Evolutionary conservation across 2,888 invertebrate genomes (phyloP), one percentile per base, ranked within the genome.

Genomic region (Baronia brevicornis): DNA sequence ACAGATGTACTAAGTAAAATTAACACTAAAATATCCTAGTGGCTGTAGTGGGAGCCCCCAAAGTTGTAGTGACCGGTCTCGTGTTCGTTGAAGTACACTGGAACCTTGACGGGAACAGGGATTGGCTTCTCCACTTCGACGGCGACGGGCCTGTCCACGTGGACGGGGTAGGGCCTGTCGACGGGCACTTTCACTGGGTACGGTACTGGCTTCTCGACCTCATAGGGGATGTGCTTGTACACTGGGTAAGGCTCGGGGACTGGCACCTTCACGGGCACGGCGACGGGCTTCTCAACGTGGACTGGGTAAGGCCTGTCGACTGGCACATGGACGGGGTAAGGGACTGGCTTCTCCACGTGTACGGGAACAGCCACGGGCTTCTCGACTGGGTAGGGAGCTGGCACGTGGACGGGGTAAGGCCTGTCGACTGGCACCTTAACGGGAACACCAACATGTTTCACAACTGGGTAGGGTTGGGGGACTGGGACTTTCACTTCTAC

Each of bases 401-500:
- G 88, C 21, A 88, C 89, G 55, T 89, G 88, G 7, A 90, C 90
- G 41, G 90, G 90, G 79, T 89, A 89, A 26, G 90, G 90, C 71
- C 87, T 87, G 75, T 87, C 89, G 33, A 90, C 89, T 48, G 87
- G 88, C 28, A 89, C 90, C 61, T 91, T 90, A 17, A 91, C 91
- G 44, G 90, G 89, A 53, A 71, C 68, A 38, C 85, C 88, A 32
- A 90, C 87, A 51, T 87, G 86, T 68, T 89, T 89, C 39, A 86
- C 73, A 1, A 90, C 90, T 26, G 91, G 91, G 75, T 90, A 91
- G 41, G 90, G 91, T 66, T 90, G 91, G 47, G 91, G 91, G 2
- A 91, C 90, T 63, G 88, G 90, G 18, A 92, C 91, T 68, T 91
- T 91, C 20, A 90, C 88, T 64, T 88, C 88, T 4, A 91, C 91